Evolutionary conservation across 2,113 vertebrate species (phyloP).

Genomic region (Bucco capensis): DNA sequence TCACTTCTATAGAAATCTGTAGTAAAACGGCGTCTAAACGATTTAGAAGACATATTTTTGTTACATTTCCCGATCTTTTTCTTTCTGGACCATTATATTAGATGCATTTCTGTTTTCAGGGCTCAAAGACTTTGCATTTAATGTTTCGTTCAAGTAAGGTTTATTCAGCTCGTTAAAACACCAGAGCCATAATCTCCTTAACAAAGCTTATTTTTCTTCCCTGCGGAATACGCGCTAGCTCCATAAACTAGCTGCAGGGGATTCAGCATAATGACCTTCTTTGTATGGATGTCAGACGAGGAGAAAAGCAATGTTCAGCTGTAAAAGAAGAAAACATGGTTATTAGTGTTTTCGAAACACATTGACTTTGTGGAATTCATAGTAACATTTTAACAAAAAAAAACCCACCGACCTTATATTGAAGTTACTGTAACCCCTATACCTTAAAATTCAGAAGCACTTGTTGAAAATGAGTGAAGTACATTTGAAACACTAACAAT

Average conservation of each 20-base stretch:
- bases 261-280: slow-evolving; percentile 35
- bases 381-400: background rate
- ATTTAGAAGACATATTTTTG: background rate
- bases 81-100: background rate
- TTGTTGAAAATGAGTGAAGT: background rate
- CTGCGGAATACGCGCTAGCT: background rate
- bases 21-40: background rate
- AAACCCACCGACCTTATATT: background rate
- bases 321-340: background rate
- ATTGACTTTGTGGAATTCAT: background rate
- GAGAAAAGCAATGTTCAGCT: background rate
- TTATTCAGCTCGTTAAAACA: background rate
- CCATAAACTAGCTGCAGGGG: background rate
- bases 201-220: slow-evolving; percentile 43
- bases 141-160: background rate
- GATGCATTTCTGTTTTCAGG: background rate
- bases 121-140: background rate
- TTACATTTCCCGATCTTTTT: background rate
- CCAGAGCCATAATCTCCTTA: background rate
- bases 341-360: slow-evolving; percentile 28
- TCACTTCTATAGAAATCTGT: background rate
- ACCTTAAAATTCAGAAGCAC: slow-evolving; percentile 19
- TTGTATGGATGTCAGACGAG: slow-evolving; percentile 23
- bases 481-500: slow-evolving; percentile 10
- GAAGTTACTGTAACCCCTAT: background rate